A percentile compares a stretch with the other conserved stretches of the same genome.
phyloP scores from a whole-genome alignment of 2,113 vertebrate genomes.

The Rynchops niger region DNA sequence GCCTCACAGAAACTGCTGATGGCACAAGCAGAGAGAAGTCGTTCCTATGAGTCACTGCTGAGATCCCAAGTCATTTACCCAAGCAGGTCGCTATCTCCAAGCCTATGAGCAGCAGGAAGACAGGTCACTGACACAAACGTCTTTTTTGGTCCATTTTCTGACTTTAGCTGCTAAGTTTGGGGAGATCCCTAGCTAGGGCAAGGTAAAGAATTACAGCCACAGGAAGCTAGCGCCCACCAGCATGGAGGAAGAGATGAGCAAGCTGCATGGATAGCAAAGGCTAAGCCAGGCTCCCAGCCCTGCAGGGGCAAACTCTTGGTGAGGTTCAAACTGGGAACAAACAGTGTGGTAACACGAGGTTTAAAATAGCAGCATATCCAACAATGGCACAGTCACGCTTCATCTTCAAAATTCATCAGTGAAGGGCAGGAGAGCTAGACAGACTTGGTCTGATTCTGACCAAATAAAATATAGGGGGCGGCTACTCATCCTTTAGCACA shows the following conservation, averaged over 20 bases:
- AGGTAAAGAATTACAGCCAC: neutral
- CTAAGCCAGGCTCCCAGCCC: neutral
- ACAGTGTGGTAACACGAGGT: accelerated
- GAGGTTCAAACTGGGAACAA: neutral
- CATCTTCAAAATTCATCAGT: neutral
- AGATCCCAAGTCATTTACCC: neutral
- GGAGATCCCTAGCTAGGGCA: neutral
- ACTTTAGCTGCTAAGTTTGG: neutral
- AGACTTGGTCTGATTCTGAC: neutral
- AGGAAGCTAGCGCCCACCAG: neutral
- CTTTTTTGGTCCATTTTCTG: neutral
- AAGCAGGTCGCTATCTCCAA: neutral
- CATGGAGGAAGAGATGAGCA: neutral
- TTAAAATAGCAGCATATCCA: neutral
- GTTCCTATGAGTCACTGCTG: neutral
- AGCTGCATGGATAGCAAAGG: neutral
- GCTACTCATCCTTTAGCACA: neutral
- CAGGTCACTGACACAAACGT: neutral
- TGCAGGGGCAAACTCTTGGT: neutral
- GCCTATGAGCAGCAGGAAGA: neutral
- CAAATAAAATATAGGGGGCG: neutral
- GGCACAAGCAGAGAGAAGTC: neutral
- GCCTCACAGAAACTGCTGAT: neutral
- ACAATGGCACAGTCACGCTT: neutral
- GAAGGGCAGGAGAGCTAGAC: neutral